A percentile compares a stretch with the other conserved stretches of the same genome.
Conservation (phyloP, 2,888 invertebrate species). For the Stenchaetothrips biformis region DNA sequence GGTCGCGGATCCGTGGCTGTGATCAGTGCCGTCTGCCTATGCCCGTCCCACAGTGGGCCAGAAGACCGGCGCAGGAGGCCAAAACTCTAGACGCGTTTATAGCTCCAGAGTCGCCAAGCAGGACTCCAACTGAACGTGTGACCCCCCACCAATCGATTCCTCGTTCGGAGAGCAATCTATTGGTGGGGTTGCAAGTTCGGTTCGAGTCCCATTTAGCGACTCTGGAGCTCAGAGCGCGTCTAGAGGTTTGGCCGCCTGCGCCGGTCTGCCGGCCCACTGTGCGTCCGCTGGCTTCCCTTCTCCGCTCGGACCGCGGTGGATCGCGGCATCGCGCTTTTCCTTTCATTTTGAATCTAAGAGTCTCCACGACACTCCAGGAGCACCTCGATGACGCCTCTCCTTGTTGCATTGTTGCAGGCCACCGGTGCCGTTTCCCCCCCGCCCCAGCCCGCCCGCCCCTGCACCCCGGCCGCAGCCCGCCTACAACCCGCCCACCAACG, state of each 20-base stretch:
- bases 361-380: neutral
- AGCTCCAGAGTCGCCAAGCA: too few relatives aligned
- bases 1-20: neutral
- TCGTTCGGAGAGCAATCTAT: too few relatives aligned
- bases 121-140: too few relatives aligned
- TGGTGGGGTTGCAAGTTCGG: too few relatives aligned
- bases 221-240: too few relatives aligned
- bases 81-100: too few relatives aligned
- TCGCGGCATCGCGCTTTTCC: neutral
- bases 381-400: neutral
- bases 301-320: neutral
- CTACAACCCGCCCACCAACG: slow-evolving; percentile 33
- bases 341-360: neutral
- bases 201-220: too few relatives aligned
- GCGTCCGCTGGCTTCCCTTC: neutral
- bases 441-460: slow-evolving; percentile 38
- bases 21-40: neutral
- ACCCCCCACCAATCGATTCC: too few relatives aligned
- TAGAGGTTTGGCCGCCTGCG: too few relatives aligned
- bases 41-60: neutral
- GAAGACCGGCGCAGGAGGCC: too few relatives aligned
- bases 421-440: slow-evolving; percentile 38
- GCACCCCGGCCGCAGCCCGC: slow-evolving; percentile 29
- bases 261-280: too few relatives aligned
- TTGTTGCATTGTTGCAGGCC: slow-evolving; percentile 42